Conservation (phyloP, 2,888 invertebrate species). For the Mesochorus sp. region DNA sequence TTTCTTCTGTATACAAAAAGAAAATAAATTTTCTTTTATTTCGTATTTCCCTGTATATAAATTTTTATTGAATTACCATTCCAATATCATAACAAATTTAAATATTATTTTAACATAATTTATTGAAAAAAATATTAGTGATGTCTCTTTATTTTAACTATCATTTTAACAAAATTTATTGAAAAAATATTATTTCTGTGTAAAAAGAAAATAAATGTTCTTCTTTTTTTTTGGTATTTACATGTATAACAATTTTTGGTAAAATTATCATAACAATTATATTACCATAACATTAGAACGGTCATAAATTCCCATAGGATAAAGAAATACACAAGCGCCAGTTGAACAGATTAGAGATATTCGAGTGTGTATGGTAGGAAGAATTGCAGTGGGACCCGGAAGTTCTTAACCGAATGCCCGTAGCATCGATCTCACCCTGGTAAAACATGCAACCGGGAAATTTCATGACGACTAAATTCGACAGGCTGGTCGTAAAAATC, state of each 20-base stretch:
- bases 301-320: slow-evolving; percentile 20
- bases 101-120: too few relatives aligned
- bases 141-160: too few relatives aligned
- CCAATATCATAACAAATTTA: too few relatives aligned
- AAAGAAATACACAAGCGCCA: not conserved
- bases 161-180: too few relatives aligned
- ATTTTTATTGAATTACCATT: not conserved
- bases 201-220: too few relatives aligned
- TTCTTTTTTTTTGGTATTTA: too few relatives aligned
- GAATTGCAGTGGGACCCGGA: slow-evolving; percentile 43
- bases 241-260: too few relatives aligned
- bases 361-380: not conserved
- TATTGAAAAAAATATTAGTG: too few relatives aligned
- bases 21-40: slow-evolving; percentile 3
- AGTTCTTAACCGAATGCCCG: slow-evolving; percentile 16
- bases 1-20: not conserved
- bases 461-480: not conserved
- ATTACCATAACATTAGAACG: not conserved
- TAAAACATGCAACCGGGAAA: not conserved
- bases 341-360: slow-evolving; percentile 11
- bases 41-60: not conserved
- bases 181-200: too few relatives aligned
- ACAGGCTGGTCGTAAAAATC: slow-evolving; percentile 23
- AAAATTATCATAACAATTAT: too few relatives aligned
- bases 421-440: not conserved